Evolutionary conservation across 2,113 vertebrate species (phyloP).

Genomic region (Nesoenas mayeri): DNA sequence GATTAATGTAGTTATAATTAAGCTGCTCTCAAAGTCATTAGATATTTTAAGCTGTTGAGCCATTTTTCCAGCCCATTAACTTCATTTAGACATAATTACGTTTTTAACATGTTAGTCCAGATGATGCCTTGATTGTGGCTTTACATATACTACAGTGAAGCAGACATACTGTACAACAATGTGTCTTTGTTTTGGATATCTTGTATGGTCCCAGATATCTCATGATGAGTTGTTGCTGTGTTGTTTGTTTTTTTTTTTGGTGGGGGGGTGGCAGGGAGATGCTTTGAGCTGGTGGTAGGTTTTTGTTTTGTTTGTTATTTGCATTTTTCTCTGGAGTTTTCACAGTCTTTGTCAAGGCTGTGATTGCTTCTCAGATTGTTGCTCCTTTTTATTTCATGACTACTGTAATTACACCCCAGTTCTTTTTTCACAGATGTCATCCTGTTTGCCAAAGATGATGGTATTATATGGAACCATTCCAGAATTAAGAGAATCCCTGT

Average conservation of each 20-base stretch:
- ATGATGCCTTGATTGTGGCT: neutral
- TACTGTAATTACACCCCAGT: neutral
- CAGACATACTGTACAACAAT: neutral
- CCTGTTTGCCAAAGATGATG: neutral
- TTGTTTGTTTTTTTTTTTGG: neutral
- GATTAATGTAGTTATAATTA: constrained; percentile 43
- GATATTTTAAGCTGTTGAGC: constrained; percentile 26
- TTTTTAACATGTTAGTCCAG: constrained; percentile 22
- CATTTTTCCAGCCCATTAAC: constrained; percentile 58
- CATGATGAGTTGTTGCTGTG: neutral
- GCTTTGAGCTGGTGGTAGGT: neutral
- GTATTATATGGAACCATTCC: neutral
- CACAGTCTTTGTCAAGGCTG: neutral
- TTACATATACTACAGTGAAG: neutral
- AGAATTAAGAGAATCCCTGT: neutral
- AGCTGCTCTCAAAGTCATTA: constrained; percentile 28
- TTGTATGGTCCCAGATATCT: neutral
- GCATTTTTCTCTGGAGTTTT: neutral
- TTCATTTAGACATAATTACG: constrained; percentile 39
- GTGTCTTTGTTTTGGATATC: neutral
- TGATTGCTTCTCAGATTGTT: neutral
- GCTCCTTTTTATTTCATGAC: neutral
- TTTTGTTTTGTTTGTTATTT: neutral
- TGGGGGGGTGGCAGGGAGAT: neutral
- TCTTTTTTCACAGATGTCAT: neutral